Evolutionary conservation across 2,113 vertebrate genomes (phyloP).

Genomic region (Trematocara zebra): DNA sequence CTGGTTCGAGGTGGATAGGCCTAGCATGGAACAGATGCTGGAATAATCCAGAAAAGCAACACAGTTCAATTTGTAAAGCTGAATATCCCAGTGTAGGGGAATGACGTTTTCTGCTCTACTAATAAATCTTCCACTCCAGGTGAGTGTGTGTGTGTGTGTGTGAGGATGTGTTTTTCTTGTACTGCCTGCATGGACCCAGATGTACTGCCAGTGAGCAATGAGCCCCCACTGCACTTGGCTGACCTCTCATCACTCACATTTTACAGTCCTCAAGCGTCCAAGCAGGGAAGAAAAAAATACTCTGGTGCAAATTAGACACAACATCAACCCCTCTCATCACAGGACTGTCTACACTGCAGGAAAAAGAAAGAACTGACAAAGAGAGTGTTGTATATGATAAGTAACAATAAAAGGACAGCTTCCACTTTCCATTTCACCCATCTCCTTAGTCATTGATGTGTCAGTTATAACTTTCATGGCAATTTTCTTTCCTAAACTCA

Average conservation of each 20-base stretch:
- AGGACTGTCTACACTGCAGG: background rate
- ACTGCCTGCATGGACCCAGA: background rate
- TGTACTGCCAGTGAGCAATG: conserved; percentile 1
- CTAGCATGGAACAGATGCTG: conserved; percentile 11
- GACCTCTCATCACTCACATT: conserved; percentile 51
- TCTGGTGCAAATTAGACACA: conserved; percentile 18
- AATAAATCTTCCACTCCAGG: conserved; percentile 13
- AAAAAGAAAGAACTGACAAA: background rate
- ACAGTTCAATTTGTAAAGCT: conserved; percentile 27
- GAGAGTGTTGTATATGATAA: background rate
- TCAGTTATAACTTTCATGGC: background rate
- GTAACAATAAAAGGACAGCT: background rate
- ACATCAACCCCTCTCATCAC: conserved; percentile 1
- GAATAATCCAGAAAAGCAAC: conserved; percentile 28
- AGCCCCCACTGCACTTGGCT: conserved; percentile 41
- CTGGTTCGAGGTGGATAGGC: conserved; percentile 13
- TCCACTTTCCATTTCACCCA: background rate
- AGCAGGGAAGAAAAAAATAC: background rate
- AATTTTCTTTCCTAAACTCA: background rate
- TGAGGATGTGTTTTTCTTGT: background rate
- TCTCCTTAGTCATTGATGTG: background rate
- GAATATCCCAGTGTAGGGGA: background rate
- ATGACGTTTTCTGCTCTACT: conserved; percentile 3
- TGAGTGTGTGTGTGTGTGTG: background rate
- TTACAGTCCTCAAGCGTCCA: conserved; percentile 25